Base-by-base conservation (phyloP, 2,888 invertebrate species). In the Chrysomela aeneicollis region DNA sequence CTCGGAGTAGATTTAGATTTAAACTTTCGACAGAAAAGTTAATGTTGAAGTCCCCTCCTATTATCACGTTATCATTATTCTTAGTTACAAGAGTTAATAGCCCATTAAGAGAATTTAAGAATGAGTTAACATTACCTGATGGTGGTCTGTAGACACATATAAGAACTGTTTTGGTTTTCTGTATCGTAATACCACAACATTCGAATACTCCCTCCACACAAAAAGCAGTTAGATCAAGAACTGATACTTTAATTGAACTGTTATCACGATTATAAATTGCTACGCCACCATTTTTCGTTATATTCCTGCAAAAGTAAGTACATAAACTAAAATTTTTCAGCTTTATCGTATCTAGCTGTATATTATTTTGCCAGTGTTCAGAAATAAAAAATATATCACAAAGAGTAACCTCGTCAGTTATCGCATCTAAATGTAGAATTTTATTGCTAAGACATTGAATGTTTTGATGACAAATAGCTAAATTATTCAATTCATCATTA, bases 221-320 rank as follows among this genome's bases (percentile, higher is more conserved):
- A 21, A 18, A 50, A 12, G 1, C 50, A 50, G 50, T 50, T 9
- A 50, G 10, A 50, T 50, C 50, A 21, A 50, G 50, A n/a, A 50
- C 21, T 50, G 21, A 1, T 21, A 50, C 12, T 10, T 9, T 50
- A 18, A 50, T 1, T 12, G 50, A 50, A 10, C 22, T 50, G 1
- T 19, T n/a, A 12, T 50, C 22, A 50, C 50, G 19, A 50, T 50
- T 50, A 21, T 50, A 50, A 10, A 50, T 21, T 50, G 50, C 50
- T 50, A 50, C 50, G 21, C 50, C 50, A 50, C 50, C 19, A 50
- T 50, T 50, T 50, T 50, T 19, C 21, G 50, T 50, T 50, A 2
- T 50, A 50, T 10, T 49, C 9, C 18, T 49, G 3, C 42, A 42
- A 10, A 42, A 42, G 10, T 42, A 15, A 4, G 42, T 10, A 42